Percentiles rank a stretch among this genome's conserved stretches.
Evolutionary conservation across 2,797 vertebrate species (phyloP).

Genomic region (Enteromius anoplus): DNA sequence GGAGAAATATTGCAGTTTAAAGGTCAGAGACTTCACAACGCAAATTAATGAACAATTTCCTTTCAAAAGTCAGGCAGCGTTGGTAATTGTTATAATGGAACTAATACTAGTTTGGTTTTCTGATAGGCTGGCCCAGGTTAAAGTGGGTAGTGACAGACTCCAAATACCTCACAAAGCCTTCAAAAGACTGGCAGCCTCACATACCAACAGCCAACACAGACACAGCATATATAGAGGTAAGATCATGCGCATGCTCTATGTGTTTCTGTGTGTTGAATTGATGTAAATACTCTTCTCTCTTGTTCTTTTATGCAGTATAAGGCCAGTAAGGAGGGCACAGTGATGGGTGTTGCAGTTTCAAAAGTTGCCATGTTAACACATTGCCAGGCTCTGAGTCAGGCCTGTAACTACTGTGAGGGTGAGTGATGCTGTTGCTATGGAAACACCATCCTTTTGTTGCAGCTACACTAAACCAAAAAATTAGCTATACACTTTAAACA

Average conservation of each 20-base stretch:
- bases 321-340: constrained; percentile 96
- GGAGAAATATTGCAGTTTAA: constrained; percentile 98
- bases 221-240: constrained; percentile 95
- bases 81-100: neutral
- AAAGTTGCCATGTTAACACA: constrained; percentile 96
- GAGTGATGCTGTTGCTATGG: constrained; percentile 62
- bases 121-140: constrained; percentile 92
- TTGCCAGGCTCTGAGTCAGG: constrained; percentile 95
- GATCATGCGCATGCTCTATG: constrained; percentile 12
- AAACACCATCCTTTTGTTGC: constrained; percentile 18
- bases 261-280: neutral
- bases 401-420: constrained; percentile 98
- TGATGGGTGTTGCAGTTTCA: constrained; percentile 97
- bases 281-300: neutral
- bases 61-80: neutral
- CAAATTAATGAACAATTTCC: neutral
- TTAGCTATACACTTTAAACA: neutral
- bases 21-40: constrained; percentile 74
- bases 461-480: constrained; percentile 1
- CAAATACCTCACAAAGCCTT: constrained; percentile 97
- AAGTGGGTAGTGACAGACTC: constrained; percentile 99
- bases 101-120: constrained; percentile 22
- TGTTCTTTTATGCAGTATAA: constrained; percentile 82
- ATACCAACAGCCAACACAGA: constrained; percentile 93
- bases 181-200: constrained; percentile 98